Evolutionary conservation across 2,888 invertebrate genomes (phyloP).

Genomic region (Opisthograptis luteolata): DNA sequence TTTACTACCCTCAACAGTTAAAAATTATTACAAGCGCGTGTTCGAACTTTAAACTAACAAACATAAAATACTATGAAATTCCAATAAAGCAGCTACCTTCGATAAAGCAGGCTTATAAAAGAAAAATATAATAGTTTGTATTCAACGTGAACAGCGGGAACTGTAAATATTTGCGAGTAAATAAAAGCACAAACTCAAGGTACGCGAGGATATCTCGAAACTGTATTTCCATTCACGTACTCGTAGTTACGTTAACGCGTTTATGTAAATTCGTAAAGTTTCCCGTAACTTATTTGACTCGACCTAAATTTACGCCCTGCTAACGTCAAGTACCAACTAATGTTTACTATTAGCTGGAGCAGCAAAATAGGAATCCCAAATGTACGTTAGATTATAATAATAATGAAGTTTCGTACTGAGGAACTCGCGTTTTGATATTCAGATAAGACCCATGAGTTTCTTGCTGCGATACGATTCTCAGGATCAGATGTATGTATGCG

Average conservation of each 20-base stretch:
- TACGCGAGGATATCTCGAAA: constrained; percentile 47
- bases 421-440: constrained; percentile 2
- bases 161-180: constrained; percentile 40
- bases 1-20: neutral
- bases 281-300: constrained; percentile 62
- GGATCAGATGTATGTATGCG: no score
- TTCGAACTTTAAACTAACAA: constrained; percentile 6
- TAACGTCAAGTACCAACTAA: constrained; percentile 40
- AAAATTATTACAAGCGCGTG: neutral
- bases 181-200: constrained; percentile 50
- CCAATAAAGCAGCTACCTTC: constrained; percentile 17
- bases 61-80: neutral
- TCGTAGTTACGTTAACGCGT: constrained; percentile 59
- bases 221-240: constrained; percentile 59
- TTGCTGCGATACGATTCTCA: no score
- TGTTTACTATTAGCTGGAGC: constrained; percentile 39
- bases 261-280: constrained; percentile 70
- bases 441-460: constrained; percentile 35
- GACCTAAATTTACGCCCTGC: constrained; percentile 52
- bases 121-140: constrained; percentile 24
- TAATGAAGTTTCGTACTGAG: constrained; percentile 29
- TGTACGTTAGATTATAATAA: constrained; percentile 12
- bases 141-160: constrained; percentile 23
- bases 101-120: constrained; percentile 12
- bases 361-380: constrained; percentile 18